Evolutionary conservation across 2,797 vertebrate genomes (phyloP).

Genomic region (Argyrosomus regius): DNA sequence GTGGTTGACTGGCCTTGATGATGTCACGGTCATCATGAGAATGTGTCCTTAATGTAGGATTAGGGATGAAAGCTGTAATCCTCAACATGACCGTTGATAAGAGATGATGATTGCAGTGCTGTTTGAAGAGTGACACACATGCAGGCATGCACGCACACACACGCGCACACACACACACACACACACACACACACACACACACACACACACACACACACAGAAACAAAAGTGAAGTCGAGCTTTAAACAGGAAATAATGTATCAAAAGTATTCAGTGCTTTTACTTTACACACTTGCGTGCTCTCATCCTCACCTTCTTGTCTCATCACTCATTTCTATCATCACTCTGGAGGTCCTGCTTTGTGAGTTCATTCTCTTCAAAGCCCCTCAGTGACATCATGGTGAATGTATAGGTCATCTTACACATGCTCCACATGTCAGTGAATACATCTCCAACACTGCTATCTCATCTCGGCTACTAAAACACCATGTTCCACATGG

Average conservation of each 20-base stretch:
- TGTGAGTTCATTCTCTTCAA: constrained; percentile 47
- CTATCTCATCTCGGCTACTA: constrained; percentile 74
- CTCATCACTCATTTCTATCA: constrained; percentile 43
- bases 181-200: neutral
- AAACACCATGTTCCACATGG: constrained; percentile 74
- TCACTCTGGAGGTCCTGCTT: constrained; percentile 37
- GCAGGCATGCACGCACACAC: constrained; percentile 25
- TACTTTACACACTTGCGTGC: neutral
- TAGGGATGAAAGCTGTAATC: constrained; percentile 86
- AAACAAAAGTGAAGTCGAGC: constrained; percentile 29
- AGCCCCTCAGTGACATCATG: constrained; percentile 60
- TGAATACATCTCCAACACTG: constrained; percentile 66
- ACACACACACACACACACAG: constrained; percentile 1
- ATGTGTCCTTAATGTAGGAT: constrained; percentile 85
- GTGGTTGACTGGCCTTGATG: constrained; percentile 75
- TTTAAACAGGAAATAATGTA: constrained; percentile 19
- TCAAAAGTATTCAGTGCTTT: constrained; percentile 19
- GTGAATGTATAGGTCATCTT: constrained; percentile 78
- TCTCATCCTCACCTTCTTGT: neutral
- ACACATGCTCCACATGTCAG: constrained; percentile 73
- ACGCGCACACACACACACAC: constrained; percentile 10
- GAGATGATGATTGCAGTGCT: constrained; percentile 79
- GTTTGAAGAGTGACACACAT: constrained; percentile 72
- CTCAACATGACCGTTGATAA: constrained; percentile 80
- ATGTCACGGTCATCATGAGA: constrained; percentile 80